These are phyloP conservation scores for Protodeltote pygarga DNA, from an alignment of 2,888 invertebrate genomes.

Conservation along the genomic window DNA sequence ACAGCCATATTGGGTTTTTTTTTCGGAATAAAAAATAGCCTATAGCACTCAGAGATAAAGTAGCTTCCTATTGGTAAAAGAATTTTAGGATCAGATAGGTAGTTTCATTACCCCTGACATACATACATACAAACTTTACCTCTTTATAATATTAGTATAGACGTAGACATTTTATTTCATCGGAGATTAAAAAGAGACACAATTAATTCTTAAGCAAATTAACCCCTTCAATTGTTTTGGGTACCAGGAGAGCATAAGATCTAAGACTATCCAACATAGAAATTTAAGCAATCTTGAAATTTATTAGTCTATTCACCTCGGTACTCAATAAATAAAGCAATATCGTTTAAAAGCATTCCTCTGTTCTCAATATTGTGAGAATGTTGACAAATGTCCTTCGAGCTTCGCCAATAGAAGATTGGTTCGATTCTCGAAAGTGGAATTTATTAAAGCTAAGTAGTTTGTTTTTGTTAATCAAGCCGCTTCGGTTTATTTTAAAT, in stretches of 20 bases:
- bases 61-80: no score
- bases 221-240: background rate
- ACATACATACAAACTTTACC: no score
- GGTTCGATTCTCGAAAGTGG: conserved; percentile 39
- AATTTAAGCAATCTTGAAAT: conserved; percentile 36
- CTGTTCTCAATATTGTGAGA: conserved; percentile 47
- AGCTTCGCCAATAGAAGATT: conserved; percentile 35
- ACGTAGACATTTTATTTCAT: no score
- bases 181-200: background rate
- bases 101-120: no score
- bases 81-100: no score
- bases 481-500: conserved; percentile 7
- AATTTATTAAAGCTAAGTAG: conserved; percentile 43
- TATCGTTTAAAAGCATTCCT: conserved; percentile 51
- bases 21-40: no score
- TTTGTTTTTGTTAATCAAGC: conserved; percentile 32
- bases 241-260: background rate
- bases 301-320: conserved; percentile 39
- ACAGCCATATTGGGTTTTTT: no score
- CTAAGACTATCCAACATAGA: background rate
- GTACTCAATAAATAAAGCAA: conserved; percentile 47
- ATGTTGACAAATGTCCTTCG: conserved; percentile 50
- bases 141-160: no score
- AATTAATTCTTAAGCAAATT: background rate
- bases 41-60: no score